phyloP scores from a whole-genome alignment of 2,113 vertebrate species.

The Scopus umbretta region DNA sequence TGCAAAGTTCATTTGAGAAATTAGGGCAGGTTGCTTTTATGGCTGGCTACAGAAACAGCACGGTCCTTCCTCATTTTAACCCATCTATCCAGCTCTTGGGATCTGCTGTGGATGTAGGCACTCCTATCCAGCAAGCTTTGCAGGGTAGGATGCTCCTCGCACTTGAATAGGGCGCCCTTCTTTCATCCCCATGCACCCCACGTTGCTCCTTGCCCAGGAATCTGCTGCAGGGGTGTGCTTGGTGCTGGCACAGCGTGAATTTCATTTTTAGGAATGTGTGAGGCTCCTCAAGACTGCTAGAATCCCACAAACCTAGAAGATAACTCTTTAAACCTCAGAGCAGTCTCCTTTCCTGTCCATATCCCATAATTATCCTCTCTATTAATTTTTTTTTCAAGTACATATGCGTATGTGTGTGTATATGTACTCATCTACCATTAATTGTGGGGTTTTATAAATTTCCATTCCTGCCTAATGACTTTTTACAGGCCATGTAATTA shows the following conservation, averaged over 20 bases:
- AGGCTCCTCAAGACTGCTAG: neutral
- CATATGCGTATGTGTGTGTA: neutral
- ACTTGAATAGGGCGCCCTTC: rapidly evolving
- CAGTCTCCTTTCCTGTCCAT: neutral
- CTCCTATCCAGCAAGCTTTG: neutral
- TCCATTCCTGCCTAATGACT: neutral
- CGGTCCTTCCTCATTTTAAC: rapidly evolving
- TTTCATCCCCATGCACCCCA: neutral
- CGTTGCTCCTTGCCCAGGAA: neutral
- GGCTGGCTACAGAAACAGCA: neutral
- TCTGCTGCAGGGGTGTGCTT: neutral
- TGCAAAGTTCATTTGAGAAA: neutral
- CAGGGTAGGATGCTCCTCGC: neutral
- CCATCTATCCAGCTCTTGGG: rapidly evolving
- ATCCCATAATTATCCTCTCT: neutral
- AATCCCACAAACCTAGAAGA: neutral
- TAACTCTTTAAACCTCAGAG: neutral
- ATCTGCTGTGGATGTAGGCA: rapidly evolving
- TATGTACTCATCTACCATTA: neutral
- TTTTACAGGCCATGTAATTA: slow-evolving; percentile 26
- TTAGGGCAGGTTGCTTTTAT: neutral
- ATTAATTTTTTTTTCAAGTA: neutral
- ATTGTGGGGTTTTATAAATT: neutral
- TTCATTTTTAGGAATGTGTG: neutral
- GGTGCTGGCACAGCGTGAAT: neutral